Percentiles rank a stretch among this genome's conserved stretches.
Conservation (phyloP, 2,888 invertebrate genomes). For the Silvanus unidentatus region DNA sequence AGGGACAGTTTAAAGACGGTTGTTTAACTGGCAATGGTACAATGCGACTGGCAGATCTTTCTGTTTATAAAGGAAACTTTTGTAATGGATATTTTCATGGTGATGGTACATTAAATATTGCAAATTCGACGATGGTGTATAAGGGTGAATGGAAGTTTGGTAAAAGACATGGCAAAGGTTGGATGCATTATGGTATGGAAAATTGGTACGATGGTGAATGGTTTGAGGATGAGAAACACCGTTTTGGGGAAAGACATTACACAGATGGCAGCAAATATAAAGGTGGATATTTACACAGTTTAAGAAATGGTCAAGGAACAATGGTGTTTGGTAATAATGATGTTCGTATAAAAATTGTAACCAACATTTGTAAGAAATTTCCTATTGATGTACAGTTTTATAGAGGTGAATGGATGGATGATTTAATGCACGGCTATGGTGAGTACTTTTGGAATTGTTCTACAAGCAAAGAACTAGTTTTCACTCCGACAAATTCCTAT, state of each 20-base stretch:
- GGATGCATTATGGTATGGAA: conserved; percentile 35
- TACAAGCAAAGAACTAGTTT: conserved; percentile 50
- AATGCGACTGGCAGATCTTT: conserved; percentile 52
- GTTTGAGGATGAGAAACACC: conserved; percentile 44
- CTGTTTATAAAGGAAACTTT: conserved; percentile 57
- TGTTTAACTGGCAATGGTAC: conserved; percentile 52
- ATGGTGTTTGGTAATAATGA: conserved; percentile 59
- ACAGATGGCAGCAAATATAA: conserved; percentile 51
- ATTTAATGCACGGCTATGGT: conserved; percentile 54
- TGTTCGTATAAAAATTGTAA: conserved; percentile 32
- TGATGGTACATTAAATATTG: conserved; percentile 36
- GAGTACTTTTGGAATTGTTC: conserved; percentile 55
- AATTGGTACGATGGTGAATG: conserved; percentile 47
- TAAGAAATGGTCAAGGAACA: conserved; percentile 53
- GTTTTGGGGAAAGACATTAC: conserved; percentile 53
- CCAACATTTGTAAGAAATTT: not conserved
- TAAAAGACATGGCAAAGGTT: conserved; percentile 43
- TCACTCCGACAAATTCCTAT: conserved; percentile 50
- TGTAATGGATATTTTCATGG: conserved; percentile 50
- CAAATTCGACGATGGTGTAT: conserved; percentile 34
- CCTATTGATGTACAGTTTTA: conserved; percentile 46
- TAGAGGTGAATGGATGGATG: conserved; percentile 54
- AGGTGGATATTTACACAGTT: conserved; percentile 52
- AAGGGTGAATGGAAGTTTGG: conserved; percentile 44
- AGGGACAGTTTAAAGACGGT: conserved; percentile 56